phyloP scores from a whole-genome alignment of 1,140 invertebrate species.

The Cyclina sinensis region DNA sequence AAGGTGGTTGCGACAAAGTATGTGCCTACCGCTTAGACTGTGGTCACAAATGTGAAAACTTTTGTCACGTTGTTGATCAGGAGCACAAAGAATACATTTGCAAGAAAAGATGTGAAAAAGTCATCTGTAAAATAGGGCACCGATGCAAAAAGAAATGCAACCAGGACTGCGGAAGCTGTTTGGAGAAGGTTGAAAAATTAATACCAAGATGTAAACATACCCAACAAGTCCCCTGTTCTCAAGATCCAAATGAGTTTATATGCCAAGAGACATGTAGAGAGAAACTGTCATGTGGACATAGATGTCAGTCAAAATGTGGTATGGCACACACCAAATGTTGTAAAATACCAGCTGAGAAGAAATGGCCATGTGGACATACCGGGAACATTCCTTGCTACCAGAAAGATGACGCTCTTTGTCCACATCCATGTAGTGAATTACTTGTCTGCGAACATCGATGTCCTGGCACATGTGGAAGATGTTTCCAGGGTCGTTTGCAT shows the following conservation, averaged over 20 bases:
- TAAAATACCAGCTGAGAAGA: slow-evolving; percentile 58
- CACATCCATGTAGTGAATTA: slow-evolving; percentile 53
- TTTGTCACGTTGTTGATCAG: slow-evolving; percentile 82
- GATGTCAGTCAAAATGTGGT: slow-evolving; percentile 89
- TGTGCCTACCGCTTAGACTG: slow-evolving; percentile 84
- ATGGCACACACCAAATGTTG: slow-evolving; percentile 88
- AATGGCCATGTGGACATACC: slow-evolving; percentile 84
- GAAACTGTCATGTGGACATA: slow-evolving; percentile 88
- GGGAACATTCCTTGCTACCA: slow-evolving; percentile 76
- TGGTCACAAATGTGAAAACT: slow-evolving; percentile 83
- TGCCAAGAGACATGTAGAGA: slow-evolving; percentile 68
- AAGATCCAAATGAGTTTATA: slow-evolving; percentile 56
- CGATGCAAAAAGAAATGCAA: slow-evolving; percentile 76
- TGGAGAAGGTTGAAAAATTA: slow-evolving; percentile 63
- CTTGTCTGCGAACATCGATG: slow-evolving; percentile 80
- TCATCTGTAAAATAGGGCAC: slow-evolving; percentile 71
- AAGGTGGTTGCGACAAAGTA: slow-evolving; percentile 85
- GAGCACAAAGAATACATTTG: slow-evolving; percentile 83
- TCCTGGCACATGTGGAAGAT: slow-evolving; percentile 84
- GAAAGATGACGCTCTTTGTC: slow-evolving; percentile 72
- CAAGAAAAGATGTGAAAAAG: slow-evolving; percentile 80
- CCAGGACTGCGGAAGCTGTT: slow-evolving; percentile 78
- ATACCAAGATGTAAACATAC: slow-evolving; percentile 70
- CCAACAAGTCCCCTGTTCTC: slow-evolving; percentile 69
- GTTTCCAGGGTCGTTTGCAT: slow-evolving; percentile 90